phyloP scores from a whole-genome alignment of 2,888 invertebrate species.

The Atrina japonica region DNA sequence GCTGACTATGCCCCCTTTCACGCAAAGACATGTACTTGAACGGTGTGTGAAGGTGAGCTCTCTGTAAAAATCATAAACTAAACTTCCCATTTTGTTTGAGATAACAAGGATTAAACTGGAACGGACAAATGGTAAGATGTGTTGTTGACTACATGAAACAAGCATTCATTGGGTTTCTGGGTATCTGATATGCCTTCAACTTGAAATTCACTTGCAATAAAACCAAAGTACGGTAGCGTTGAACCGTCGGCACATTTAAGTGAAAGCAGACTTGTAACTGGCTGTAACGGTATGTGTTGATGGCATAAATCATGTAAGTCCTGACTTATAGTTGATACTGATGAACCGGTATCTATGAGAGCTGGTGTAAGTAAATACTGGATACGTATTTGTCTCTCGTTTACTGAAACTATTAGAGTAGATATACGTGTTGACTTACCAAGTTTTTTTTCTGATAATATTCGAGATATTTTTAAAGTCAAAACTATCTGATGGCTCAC shows the following conservation, averaged over 20 bases:
- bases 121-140: no score
- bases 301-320: not conserved
- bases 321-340: not conserved
- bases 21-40: conserved; percentile 3
- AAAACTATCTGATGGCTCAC: no score
- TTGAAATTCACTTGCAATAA: not conserved
- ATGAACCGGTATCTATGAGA: conserved; percentile 5
- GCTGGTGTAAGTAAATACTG: not conserved
- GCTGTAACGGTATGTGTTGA: no score
- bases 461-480: no score
- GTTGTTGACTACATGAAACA: conserved; percentile 9
- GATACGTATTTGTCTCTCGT: not conserved
- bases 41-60: no score
- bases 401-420: no score
- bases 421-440: not conserved
- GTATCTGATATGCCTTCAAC: not conserved
- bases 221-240: conserved; percentile 10
- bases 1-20: not conserved
- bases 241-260: conserved; percentile 6
- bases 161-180: not conserved
- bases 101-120: not conserved
- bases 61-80: conserved; percentile 4
- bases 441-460: not conserved
- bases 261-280: not conserved
- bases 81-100: no score